phyloP scores from a whole-genome alignment of 1,140 invertebrate genomes.

The Brachionus calyciflorus region DNA sequence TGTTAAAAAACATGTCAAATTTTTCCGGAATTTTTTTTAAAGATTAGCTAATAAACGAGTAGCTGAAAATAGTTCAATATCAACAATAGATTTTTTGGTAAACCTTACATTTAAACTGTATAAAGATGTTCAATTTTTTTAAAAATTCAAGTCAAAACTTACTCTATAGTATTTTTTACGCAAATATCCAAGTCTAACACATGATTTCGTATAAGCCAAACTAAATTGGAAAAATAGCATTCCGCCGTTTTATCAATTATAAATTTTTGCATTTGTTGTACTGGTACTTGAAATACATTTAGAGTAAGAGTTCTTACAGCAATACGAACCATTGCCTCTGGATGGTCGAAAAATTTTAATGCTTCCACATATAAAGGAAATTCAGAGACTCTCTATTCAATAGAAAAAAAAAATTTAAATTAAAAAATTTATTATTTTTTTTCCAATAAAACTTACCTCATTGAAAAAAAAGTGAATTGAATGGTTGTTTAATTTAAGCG shows the following conservation, averaged over 20 bases:
- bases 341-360: slow-evolving; percentile 98
- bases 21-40: too few species aligned
- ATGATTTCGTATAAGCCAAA: slow-evolving; percentile 99
- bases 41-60: too few species aligned
- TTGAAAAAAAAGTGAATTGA: slow-evolving; percentile 99
- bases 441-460: slow-evolving; percentile 74
- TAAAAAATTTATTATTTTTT: slow-evolving; percentile 34
- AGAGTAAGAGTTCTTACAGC: slow-evolving; percentile 93
- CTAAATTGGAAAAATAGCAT: slow-evolving; percentile 95
- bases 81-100: too few species aligned
- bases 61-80: too few species aligned
- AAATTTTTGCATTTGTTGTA: slow-evolving; percentile 81
- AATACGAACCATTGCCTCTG: slow-evolving; percentile 97
- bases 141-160: slow-evolving; percentile 48
- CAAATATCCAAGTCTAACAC: slow-evolving; percentile 91
- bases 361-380: slow-evolving; percentile 98
- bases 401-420: background rate
- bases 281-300: slow-evolving; percentile 80
- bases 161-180: slow-evolving; percentile 86
- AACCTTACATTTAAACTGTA: background rate
- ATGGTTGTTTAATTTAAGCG: slow-evolving; percentile 94
- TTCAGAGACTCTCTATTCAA: slow-evolving; percentile 64
- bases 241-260: slow-evolving; percentile 90
- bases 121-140: background rate
- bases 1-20: too few species aligned